These are phyloP conservation scores for Pseudomyrmex pallidus DNA, from an alignment of 1,140 invertebrate species.

Conservation along the genomic window DNA sequence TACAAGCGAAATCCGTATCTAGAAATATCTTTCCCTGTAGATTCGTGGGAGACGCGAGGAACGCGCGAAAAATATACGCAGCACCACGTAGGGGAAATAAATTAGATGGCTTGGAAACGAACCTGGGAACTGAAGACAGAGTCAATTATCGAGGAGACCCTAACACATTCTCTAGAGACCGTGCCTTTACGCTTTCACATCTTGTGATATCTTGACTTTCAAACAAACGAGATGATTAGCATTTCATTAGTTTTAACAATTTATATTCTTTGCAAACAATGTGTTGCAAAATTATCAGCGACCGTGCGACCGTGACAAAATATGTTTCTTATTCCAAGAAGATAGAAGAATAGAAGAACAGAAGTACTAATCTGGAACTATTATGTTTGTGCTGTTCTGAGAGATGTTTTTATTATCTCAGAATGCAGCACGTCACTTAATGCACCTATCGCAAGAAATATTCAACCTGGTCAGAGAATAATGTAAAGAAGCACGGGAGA, in stretches of 20 bases:
- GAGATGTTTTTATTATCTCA: background rate
- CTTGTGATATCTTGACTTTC: slow-evolving; percentile 26
- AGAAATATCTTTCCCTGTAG: slow-evolving; percentile 57
- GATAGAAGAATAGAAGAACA: background rate
- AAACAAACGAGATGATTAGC: background rate
- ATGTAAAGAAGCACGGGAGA: slow-evolving; percentile 7
- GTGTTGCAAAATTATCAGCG: too few species aligned
- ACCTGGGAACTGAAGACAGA: slow-evolving; percentile 67
- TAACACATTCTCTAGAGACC: slow-evolving; percentile 59
- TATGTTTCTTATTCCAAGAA: background rate
- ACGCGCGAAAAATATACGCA: slow-evolving; percentile 69
- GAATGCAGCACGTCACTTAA: background rate
- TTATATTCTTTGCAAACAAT: background rate
- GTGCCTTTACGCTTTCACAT: slow-evolving; percentile 26
- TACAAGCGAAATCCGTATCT: slow-evolving; percentile 62
- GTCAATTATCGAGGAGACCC: slow-evolving; percentile 70
- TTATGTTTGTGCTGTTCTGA: background rate
- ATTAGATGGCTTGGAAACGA: slow-evolving; percentile 70
- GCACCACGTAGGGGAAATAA: slow-evolving; percentile 71
- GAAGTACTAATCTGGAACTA: background rate
- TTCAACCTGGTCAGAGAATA: slow-evolving; percentile 17
- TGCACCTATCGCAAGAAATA: background rate
- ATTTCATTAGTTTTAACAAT: background rate
- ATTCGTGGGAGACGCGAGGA: background rate
- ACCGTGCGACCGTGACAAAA: too few species aligned